phyloP scores from a whole-genome alignment of 1,140 invertebrate species.

The Temnothorax curvispinosus region DNA sequence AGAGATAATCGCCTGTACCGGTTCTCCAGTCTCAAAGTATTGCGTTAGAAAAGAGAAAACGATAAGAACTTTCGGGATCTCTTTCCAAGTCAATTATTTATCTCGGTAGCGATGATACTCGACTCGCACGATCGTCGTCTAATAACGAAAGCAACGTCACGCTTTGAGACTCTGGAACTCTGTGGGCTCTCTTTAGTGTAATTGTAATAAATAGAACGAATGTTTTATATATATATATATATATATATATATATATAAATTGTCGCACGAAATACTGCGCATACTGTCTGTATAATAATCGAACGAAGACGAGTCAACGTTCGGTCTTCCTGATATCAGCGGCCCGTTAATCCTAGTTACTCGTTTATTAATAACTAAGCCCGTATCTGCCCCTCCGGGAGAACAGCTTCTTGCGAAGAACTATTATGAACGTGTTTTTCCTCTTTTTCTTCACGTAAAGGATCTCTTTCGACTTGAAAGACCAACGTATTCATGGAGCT shows the following conservation, averaged over 20 bases:
- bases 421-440: constrained; percentile 21
- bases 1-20: constrained; percentile 38
- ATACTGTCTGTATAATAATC: constrained; percentile 79
- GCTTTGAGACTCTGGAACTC: constrained; percentile 73
- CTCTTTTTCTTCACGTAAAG: constrained; percentile 38
- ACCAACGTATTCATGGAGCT: constrained; percentile 62
- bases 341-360: constrained; percentile 72
- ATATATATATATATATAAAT: constrained; percentile 32
- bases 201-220: constrained; percentile 70
- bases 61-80: not conserved
- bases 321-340: constrained; percentile 79
- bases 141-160: constrained; percentile 44
- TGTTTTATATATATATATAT: constrained; percentile 48
- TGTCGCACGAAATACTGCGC: constrained; percentile 72
- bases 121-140: not conserved
- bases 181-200: constrained; percentile 51
- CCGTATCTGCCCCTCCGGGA: constrained; percentile 65
- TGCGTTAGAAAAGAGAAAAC: constrained; percentile 28
- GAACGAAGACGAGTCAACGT: constrained; percentile 75
- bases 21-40: constrained; percentile 74
- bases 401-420: constrained; percentile 42
- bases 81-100: constrained; percentile 40
- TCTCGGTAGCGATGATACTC: constrained; percentile 27
- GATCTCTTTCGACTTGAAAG: constrained; percentile 43
- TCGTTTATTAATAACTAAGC: constrained; percentile 68